Percentiles rank a stretch among this genome's conserved stretches.
Conservation (phyloP, 2,113 vertebrate species). For the Trichomycterus rosablanca region DNA sequence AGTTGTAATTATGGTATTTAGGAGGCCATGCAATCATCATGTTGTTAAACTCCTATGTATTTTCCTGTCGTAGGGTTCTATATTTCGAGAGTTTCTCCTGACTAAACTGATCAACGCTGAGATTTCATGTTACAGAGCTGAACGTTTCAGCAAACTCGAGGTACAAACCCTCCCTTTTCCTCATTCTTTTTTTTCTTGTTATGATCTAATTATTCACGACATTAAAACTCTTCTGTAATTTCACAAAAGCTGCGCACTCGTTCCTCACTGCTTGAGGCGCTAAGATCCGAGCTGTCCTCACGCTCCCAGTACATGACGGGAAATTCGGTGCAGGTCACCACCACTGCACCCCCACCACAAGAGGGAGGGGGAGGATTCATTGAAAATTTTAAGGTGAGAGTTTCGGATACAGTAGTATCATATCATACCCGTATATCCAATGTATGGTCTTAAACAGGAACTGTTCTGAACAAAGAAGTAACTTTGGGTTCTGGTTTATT, state of each 20-base stretch:
- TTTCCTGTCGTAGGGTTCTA: slow-evolving; percentile 65
- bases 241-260: slow-evolving; percentile 83
- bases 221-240: too few relatives aligned
- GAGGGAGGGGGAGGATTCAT: slow-evolving; percentile 83
- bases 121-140: slow-evolving; percentile 82
- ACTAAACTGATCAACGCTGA: slow-evolving; percentile 89
- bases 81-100: slow-evolving; percentile 81
- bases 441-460: too few relatives aligned
- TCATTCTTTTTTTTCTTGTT: too few relatives aligned
- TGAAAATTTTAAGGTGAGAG: slow-evolving; percentile 88
- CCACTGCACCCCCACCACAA: slow-evolving; percentile 48
- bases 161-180: slow-evolving; percentile 48
- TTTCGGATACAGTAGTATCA: too few relatives aligned
- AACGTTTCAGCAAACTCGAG: slow-evolving; percentile 82
- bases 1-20: too few relatives aligned
- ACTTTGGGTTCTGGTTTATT: too few relatives aligned
- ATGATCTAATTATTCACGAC: too few relatives aligned
- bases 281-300: slow-evolving; percentile 75
- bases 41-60: too few relatives aligned
- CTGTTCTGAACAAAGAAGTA: too few relatives aligned
- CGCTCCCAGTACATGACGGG: slow-evolving; percentile 82
- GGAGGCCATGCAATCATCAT: too few relatives aligned
- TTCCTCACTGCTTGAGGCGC: slow-evolving; percentile 77
- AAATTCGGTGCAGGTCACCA: slow-evolving; percentile 49
- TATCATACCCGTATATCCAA: too few relatives aligned